Conservation (phyloP, 2,113 vertebrate species). For the Mellivora capensis region DNA sequence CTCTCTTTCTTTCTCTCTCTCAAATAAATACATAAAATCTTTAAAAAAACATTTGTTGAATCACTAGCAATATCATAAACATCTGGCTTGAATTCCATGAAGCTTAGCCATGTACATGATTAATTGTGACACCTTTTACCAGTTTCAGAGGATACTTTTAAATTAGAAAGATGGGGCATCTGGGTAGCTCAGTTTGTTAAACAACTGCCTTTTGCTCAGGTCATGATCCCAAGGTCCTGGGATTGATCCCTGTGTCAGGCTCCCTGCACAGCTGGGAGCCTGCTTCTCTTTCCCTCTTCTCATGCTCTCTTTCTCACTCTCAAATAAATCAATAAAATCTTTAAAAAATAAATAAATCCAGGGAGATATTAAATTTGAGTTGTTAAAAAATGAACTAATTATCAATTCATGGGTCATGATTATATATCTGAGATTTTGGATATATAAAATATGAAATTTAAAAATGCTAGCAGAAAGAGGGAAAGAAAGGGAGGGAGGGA, state of each 20-base stretch:
- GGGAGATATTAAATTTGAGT: not conserved
- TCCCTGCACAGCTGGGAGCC: no score
- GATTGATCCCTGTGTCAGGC: no score
- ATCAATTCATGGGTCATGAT: not conserved
- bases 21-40: no score
- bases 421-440: not conserved
- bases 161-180: not conserved
- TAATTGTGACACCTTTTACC: not conserved
- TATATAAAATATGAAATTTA: not conserved
- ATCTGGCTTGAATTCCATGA: not conserved
- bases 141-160: not conserved
- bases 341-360: not conserved
- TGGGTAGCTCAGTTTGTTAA: no score
- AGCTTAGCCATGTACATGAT: not conserved
- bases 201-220: no score
- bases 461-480: not conserved
- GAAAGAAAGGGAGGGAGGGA: no score
- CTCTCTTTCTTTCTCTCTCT: no score
- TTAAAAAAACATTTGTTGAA: no score
- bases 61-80: not conserved
- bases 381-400: not conserved
- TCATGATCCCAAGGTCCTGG: no score
- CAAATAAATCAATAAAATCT: no score
- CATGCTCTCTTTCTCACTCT: no score
- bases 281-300: no score